Conservation (phyloP, 2,113 vertebrate genomes). For the Phycodurus eques region DNA sequence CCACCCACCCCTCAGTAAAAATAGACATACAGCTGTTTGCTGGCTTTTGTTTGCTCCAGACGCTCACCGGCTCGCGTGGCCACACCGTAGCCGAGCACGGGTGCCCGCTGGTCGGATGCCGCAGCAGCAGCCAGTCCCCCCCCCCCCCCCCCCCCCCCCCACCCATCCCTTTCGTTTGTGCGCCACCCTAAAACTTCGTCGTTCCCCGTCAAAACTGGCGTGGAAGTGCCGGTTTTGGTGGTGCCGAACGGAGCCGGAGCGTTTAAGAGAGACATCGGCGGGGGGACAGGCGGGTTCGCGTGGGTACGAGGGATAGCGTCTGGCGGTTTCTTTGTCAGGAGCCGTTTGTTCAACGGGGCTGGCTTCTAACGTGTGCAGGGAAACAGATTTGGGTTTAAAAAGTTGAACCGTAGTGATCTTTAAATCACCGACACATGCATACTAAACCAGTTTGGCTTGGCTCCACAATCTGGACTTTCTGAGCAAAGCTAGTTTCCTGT, state of each 20-base stretch:
- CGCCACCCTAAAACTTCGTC: conserved; percentile 47
- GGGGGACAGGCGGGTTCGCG: conserved; percentile 19
- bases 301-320: conserved; percentile 47
- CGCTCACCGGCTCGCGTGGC: conserved; percentile 10
- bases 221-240: background rate
- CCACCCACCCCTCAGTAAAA: conserved; percentile 34
- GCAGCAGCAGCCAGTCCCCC: background rate
- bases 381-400: background rate
- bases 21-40: conserved; percentile 53
- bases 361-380: background rate
- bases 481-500: background rate
- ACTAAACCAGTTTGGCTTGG: background rate
- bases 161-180: background rate
- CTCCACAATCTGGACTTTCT: background rate
- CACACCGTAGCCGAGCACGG: conserved; percentile 20
- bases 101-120: conserved; percentile 7
- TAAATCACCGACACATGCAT: background rate
- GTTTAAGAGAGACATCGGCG: background rate
- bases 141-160: background rate
- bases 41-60: conserved; percentile 31
- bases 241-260: background rate
- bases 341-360: conserved; percentile 46
- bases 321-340: conserved; percentile 63
- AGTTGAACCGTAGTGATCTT: background rate
- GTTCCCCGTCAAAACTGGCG: background rate